These are phyloP conservation scores for Acrossocheilus fasciatus DNA, from an alignment of 2,797 vertebrate genomes.

Conservation along the genomic window DNA sequence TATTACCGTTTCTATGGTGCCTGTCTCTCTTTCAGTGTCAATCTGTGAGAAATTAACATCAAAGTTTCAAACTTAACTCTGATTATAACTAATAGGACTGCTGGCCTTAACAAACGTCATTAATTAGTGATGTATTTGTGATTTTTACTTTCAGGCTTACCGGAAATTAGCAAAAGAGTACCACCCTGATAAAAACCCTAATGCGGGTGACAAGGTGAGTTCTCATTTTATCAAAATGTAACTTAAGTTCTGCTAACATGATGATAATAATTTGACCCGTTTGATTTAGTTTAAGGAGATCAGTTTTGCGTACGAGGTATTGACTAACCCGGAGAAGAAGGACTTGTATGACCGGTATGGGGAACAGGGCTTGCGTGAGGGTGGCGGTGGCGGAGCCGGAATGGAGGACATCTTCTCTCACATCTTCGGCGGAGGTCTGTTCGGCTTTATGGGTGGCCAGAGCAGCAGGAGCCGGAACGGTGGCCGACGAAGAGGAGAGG, in stretches of 20 bases:
- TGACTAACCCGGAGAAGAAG: conserved; percentile 97
- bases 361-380: conserved; percentile 96
- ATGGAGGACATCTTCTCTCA: conserved; percentile 99
- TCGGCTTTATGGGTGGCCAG: conserved; percentile 97
- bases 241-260: neutral
- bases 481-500: conserved; percentile 96
- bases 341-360: conserved; percentile 97
- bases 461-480: conserved; percentile 87
- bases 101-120: neutral
- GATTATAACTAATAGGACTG: neutral
- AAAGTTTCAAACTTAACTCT: neutral
- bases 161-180: conserved; percentile 97
- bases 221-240: neutral
- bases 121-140: neutral
- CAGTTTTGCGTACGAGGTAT: conserved; percentile 98
- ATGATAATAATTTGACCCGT: neutral
- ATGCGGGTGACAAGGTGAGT: conserved; percentile 96
- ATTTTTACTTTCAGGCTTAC: conserved; percentile 83
- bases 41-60: neutral
- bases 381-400: conserved; percentile 91
- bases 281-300: conserved; percentile 95
- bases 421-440: conserved; percentile 97
- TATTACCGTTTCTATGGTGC: neutral
- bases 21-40: neutral
- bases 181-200: conserved; percentile 98